Evolutionary conservation across 1,140 invertebrate species (phyloP).

Genomic region (Anastrepha obliqua): DNA sequence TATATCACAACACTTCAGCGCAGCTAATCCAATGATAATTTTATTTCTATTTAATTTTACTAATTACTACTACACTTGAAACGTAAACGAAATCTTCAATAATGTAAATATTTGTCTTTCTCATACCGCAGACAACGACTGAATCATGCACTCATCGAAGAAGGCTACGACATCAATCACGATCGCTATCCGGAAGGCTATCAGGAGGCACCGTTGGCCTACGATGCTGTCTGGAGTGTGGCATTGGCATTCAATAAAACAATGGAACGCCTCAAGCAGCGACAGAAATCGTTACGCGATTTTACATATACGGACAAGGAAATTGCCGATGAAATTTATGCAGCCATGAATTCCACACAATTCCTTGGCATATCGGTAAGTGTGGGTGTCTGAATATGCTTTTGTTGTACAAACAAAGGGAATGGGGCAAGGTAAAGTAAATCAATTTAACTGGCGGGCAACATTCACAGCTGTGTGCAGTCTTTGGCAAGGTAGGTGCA

Average conservation of each 20-base stretch:
- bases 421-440: background rate
- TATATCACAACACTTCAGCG: too few species aligned
- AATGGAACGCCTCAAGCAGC: constrained; percentile 87
- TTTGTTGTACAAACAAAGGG: too few species aligned
- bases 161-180: constrained; percentile 88
- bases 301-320: constrained; percentile 98
- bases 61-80: too few species aligned
- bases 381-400: constrained; percentile 57
- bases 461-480: background rate
- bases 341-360: constrained; percentile 97
- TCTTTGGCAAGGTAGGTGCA: background rate
- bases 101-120: background rate
- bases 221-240: constrained; percentile 99
- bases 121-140: constrained; percentile 80
- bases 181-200: constrained; percentile 93
- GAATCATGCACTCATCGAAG: constrained; percentile 84
- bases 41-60: too few species aligned
- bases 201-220: constrained; percentile 98
- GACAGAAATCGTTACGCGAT: constrained; percentile 89
- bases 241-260: constrained; percentile 98
- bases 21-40: too few species aligned
- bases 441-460: background rate
- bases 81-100: too few species aligned
- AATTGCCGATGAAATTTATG: constrained; percentile 96
- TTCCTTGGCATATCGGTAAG: constrained; percentile 98